Evolutionary conservation across 2,797 vertebrate genomes (phyloP), one percentile per base, ranked within the genome.

Genomic region (Delichon dasypus): DNA sequence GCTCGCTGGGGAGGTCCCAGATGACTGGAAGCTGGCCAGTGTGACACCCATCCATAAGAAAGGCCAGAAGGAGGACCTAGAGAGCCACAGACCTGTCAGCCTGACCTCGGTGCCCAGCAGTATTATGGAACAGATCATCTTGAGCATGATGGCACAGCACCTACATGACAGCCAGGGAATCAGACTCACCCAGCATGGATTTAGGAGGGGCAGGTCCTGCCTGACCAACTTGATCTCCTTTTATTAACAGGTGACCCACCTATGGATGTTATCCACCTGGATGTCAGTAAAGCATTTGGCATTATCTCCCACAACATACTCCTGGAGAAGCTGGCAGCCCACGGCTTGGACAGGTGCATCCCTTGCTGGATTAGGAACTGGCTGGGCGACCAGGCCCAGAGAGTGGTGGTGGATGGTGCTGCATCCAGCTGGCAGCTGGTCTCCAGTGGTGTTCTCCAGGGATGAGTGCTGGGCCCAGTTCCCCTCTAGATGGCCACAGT

Each of bases 91-190:
- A 19, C 7, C 40, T 53, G 7, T 20, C 47, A 47, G 40, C 29
- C 27, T 61, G 64, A 60, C n/a, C 19, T 53, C 0, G 0, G 54
- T 40, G 13, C 29, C 13, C 9, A 21, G n/a, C 5, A 40, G 20
- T 51, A 6, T 45, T 61, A 14, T 17, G 29, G 40, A 47, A n/a
- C 11, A 67, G 27, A 47, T 29, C 13, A 61, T 29, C n/a, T 32
- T n/a, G 6, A 47, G 7, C 34, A 32, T 16, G 11, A 40, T 17
- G 19, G 25, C 29, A 9, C 0, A 0, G 11, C 40, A 53, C 13
- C 40, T 47, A n/a, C 7, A 16, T 1, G 4, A n/a, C n/a, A 22
- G 10, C 9, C 32, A 19, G 40, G 47, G 19, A 5, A 29, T 36
- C 38, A 67, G 38, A 18, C 27, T 22, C 27, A 53, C 2, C 15